Evolutionary conservation across 2,888 invertebrate genomes (phyloP).

Genomic region (Crossocerus cetratus): DNA sequence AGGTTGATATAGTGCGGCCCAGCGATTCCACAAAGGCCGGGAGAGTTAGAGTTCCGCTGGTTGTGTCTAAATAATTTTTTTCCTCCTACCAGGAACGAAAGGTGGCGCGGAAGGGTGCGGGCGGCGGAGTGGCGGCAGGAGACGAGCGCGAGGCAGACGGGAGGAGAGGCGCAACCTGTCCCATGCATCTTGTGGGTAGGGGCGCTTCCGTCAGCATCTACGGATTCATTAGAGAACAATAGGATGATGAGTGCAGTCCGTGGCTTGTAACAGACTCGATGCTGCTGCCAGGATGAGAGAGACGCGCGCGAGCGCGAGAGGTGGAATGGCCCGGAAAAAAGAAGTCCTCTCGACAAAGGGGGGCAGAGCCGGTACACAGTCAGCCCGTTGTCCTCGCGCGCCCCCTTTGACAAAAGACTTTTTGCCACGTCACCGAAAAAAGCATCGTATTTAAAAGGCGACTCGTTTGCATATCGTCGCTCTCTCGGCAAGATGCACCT

Average conservation of each 20-base stretch:
- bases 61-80: constrained; percentile 60
- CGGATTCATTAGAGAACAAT: constrained; percentile 76
- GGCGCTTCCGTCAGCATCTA: constrained; percentile 74
- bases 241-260: constrained; percentile 71
- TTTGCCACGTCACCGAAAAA: neutral
- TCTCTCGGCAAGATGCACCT: neutral
- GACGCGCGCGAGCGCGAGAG: neutral
- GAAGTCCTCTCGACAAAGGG: constrained; percentile 27
- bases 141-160: constrained; percentile 23
- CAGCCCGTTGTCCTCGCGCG: constrained; percentile 35
- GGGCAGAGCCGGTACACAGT: constrained; percentile 28
- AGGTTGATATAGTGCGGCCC: constrained; percentile 58
- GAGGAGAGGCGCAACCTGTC: constrained; percentile 64
- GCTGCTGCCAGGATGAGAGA: constrained; percentile 49
- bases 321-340: constrained; percentile 10
- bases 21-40: constrained; percentile 55
- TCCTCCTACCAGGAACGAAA: constrained; percentile 29
- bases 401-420: constrained; percentile 24
- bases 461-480: constrained; percentile 1
- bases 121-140: neutral
- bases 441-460: neutral
- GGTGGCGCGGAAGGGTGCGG: constrained; percentile 20
- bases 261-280: constrained; percentile 56
- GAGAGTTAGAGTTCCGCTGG: constrained; percentile 53
- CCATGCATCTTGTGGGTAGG: constrained; percentile 65